Conservation (phyloP, 2,888 invertebrate species). For the Limulus polyphemus region DNA sequence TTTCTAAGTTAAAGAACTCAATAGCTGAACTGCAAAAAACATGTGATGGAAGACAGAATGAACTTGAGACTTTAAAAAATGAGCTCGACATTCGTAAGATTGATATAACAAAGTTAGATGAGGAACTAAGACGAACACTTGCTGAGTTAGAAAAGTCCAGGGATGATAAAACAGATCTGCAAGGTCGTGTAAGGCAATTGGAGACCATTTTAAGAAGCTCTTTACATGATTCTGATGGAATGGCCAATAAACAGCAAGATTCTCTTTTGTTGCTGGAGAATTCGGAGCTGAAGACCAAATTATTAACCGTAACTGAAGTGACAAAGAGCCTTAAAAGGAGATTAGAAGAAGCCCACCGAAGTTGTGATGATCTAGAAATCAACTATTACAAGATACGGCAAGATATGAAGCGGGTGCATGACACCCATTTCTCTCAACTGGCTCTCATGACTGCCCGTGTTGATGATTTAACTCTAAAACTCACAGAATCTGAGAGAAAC, state of each 20-base stretch:
- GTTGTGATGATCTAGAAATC: constrained; percentile 28
- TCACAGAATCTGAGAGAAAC: constrained; percentile 67
- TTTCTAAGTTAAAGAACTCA: too few relatives aligned
- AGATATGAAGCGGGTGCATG: constrained; percentile 46
- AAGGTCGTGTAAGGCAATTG: neutral
- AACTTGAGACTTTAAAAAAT: neutral
- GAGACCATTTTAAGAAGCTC: neutral
- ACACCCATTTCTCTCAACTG: constrained; percentile 49
- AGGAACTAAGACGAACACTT: neutral
- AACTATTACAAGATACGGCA: constrained; percentile 28
- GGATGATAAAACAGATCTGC: neutral
- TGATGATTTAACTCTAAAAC: constrained; percentile 66
- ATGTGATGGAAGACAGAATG: neutral
- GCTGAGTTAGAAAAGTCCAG: neutral
- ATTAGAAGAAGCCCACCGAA: constrained; percentile 23
- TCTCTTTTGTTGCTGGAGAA: neutral
- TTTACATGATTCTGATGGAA: neutral
- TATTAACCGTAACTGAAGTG: constrained; percentile 12
- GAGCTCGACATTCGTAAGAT: neutral
- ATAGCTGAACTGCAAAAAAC: too few relatives aligned
- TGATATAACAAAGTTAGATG: neutral
- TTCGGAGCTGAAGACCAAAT: neutral
- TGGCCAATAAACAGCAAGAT: neutral
- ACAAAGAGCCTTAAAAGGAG: constrained; percentile 21
- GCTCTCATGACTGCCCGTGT: constrained; percentile 69